Percentiles rank a stretch among this genome's conserved stretches.
Conservation (phyloP, 37 sponge, comb jelly and placozoan species). For the Amphimedon queenslandica region DNA sequence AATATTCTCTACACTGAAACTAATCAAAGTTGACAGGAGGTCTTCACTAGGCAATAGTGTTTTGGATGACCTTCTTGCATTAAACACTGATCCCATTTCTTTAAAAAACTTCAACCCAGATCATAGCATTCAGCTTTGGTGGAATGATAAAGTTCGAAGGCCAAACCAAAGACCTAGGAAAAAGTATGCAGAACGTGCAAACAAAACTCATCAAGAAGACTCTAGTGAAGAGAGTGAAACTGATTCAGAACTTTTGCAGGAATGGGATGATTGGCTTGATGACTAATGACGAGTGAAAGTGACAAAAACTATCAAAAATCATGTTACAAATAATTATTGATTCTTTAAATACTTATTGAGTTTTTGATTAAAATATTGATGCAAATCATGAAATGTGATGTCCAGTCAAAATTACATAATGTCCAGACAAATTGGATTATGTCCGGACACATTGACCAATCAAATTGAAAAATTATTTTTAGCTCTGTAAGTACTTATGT, state of each 20-base stretch:
- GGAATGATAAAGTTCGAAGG: conserved; percentile 25
- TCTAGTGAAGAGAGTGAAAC: not conserved
- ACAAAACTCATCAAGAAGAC: not conserved
- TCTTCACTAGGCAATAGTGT: conserved; percentile 12
- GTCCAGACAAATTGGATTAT: no score
- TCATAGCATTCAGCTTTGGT: conserved; percentile 29
- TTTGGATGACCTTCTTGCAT: conserved; percentile 24
- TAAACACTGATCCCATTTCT: not conserved
- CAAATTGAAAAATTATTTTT: no score
- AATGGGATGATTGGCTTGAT: not conserved
- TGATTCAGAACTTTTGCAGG: not conserved
- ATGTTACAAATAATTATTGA: no score
- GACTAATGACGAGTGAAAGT: no score
- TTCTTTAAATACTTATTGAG: no score
- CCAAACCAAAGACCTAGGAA: conserved; percentile 13
- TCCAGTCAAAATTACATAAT: no score
- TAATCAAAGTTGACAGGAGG: conserved; percentile 17
- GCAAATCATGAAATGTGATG: no score
- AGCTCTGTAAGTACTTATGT: no score
- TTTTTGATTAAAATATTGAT: no score
- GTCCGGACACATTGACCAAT: no score
- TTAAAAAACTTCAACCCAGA: conserved; percentile 11
- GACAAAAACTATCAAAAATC: no score
- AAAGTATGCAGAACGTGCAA: not conserved
- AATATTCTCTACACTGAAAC: conserved; percentile 20